A percentile compares a stretch with the other conserved stretches of the same genome.
phyloP scores from a whole-genome alignment of 2,797 vertebrate genomes.

The Hapalemur alaotrensis region DNA sequence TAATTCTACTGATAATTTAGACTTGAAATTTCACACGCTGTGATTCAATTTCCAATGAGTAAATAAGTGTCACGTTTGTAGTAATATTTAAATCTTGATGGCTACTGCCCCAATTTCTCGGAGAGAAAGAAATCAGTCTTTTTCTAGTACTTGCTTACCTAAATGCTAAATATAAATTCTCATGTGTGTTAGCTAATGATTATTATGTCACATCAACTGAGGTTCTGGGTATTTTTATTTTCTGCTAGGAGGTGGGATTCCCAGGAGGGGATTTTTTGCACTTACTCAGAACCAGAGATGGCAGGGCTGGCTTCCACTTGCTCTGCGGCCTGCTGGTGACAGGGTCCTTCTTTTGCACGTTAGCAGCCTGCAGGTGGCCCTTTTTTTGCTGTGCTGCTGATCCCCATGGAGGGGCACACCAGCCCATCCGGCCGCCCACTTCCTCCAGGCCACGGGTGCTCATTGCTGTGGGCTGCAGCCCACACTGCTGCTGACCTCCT shows the following conservation, averaged over 20 bases:
- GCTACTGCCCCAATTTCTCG: not conserved
- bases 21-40: not conserved
- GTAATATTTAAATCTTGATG: conserved; percentile 3
- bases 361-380: not conserved
- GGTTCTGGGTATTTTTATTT: not conserved
- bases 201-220: not conserved
- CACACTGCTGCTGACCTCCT: not conserved
- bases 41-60: not conserved
- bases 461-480: not conserved
- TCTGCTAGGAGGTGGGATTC: not conserved
- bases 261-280: not conserved
- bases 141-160: not conserved
- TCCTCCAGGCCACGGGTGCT: not conserved
- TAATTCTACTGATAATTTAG: not conserved
- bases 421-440: no score
- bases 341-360: not conserved
- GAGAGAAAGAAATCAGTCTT: not conserved
- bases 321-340: not conserved
- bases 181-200: not conserved
- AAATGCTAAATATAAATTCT: not conserved
- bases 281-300: not conserved
- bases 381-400: not conserved
- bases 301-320: not conserved
- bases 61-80: not conserved
- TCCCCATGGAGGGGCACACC: not conserved